Evolutionary conservation across 2,797 vertebrate species (phyloP), one percentile per base, ranked within the genome.

Genomic region (Xerus rutilus): DNA sequence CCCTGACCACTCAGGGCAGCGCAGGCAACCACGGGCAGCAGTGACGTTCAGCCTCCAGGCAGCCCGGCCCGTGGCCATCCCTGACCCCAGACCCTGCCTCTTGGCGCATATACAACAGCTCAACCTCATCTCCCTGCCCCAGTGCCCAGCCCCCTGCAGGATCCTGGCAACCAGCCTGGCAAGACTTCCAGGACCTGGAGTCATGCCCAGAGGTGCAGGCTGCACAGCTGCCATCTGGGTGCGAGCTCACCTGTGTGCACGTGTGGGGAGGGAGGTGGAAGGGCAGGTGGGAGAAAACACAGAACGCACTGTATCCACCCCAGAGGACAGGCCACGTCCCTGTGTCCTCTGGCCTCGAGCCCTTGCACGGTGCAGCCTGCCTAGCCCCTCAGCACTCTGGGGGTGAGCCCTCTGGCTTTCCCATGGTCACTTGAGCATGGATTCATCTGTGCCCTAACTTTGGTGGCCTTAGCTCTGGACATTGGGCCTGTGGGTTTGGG

Each of bases 111-210:
- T 32, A 64, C 11, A 15, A 10, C 2, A 14, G 45, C 47, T 5
- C 3, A 28, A 4, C 28, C 39, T 70, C 4, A 0, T 0, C 79
- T 47, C 47, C 30, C 1, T 39, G 5, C 25, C 23, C 35, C 9
- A 4, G 23, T 0, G 4, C 54, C 49, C 81, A 77, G 72, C 59
- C 2, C 43, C 39, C 64, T 0, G 13, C 18, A 32, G 59, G 18
- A n/a, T 4, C 8, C 9, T 28, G 32, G 18, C 0, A 1, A 20
- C 77, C 45, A 8, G 7, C 45, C 30, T 17, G 62, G 47, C 17
- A 1, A 5, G 23, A 9, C n/a, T 35, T 30, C 62, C 35, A 14
- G 17, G 62, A 28, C 72, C 62, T 78, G 81, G 79, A 93, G 86
- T 25, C 81, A 54, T 72, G 65, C 73, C 35, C 25, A 15, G 59